These are phyloP conservation scores for Manduca sexta DNA, from an alignment of 1,140 invertebrate genomes.

Conservation along the genomic window DNA sequence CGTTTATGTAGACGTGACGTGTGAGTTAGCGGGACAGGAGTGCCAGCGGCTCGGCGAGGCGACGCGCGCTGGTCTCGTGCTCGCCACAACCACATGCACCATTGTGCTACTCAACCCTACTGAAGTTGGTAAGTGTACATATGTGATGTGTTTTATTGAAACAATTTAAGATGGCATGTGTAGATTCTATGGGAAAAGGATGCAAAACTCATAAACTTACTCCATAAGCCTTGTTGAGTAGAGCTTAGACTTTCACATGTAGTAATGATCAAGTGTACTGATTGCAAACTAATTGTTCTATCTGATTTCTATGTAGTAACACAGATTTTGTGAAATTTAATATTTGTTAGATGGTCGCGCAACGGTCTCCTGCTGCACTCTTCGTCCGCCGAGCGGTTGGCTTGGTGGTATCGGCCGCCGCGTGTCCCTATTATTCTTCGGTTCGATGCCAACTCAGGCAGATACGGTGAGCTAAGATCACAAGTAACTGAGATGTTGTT, in stretches of 20 bases:
- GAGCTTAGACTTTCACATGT: no score
- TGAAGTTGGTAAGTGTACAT: slow-evolving; percentile 20
- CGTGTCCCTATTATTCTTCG: slow-evolving; percentile 92
- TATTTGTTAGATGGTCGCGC: slow-evolving; percentile 74
- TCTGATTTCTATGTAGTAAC: no score
- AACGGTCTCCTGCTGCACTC: slow-evolving; percentile 78
- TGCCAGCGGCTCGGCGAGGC: slow-evolving; percentile 84
- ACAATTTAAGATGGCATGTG: not conserved
- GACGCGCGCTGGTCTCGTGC: slow-evolving; percentile 83
- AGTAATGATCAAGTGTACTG: no score
- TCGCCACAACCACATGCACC: slow-evolving; percentile 94
- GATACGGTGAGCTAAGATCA: slow-evolving; percentile 81
- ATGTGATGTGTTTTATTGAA: not conserved
- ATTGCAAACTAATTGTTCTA: no score
- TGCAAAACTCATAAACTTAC: no score
- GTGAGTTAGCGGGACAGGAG: slow-evolving; percentile 88
- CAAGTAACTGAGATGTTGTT: not conserved
- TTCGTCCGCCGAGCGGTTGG: slow-evolving; percentile 88
- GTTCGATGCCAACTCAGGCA: slow-evolving; percentile 80
- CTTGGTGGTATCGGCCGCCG: slow-evolving; percentile 89
- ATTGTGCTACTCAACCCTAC: slow-evolving; percentile 82
- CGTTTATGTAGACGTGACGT: slow-evolving; percentile 86
- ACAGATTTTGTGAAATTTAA: not conserved
- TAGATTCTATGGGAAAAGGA: no score
- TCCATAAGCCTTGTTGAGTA: no score